Conservation (phyloP, 2,888 invertebrate species). For the Hemistola chrysoprasaria region DNA sequence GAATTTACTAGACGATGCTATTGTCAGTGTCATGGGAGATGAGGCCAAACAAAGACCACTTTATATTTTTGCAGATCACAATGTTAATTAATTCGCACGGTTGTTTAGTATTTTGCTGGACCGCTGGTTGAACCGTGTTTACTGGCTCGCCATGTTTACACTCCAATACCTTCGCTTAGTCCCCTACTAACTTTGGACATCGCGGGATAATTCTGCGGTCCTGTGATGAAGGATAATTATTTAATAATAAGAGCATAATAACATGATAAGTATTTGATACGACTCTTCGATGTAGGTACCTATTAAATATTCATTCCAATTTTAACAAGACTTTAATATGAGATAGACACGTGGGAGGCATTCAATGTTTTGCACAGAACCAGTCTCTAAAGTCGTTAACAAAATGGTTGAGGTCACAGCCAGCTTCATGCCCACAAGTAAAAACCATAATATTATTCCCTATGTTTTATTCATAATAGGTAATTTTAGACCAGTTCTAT, state of each 20-base stretch:
- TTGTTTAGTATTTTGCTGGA: conserved; percentile 24
- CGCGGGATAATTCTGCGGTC: not conserved
- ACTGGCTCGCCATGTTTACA: conserved; percentile 22
- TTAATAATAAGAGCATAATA: no score
- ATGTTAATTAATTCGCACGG: conserved; percentile 23
- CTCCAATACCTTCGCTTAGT: conserved; percentile 13
- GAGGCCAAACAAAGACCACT: conserved; percentile 8
- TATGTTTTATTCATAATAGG: not conserved
- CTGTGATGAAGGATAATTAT: no score
- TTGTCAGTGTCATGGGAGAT: conserved; percentile 11
- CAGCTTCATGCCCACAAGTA: conserved; percentile 19
- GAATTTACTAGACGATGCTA: conserved; percentile 3
- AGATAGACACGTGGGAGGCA: conserved; percentile 22
- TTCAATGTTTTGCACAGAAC: conserved; percentile 30
- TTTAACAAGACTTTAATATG: conserved; percentile 7
- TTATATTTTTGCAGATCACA: conserved; percentile 14
- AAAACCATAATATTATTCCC: no score
- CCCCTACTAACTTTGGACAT: conserved; percentile 3
- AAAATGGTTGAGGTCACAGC: conserved; percentile 41
- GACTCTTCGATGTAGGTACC: no score
- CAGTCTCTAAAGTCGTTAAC: conserved; percentile 37
- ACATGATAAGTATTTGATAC: no score
- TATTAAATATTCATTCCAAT: conserved; percentile 3
- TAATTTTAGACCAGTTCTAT: no score
- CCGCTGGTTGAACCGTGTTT: conserved; percentile 19